These are phyloP conservation scores for Aviceda subcristata DNA, from an alignment of 2,113 vertebrate species.

Conservation along the genomic window DNA sequence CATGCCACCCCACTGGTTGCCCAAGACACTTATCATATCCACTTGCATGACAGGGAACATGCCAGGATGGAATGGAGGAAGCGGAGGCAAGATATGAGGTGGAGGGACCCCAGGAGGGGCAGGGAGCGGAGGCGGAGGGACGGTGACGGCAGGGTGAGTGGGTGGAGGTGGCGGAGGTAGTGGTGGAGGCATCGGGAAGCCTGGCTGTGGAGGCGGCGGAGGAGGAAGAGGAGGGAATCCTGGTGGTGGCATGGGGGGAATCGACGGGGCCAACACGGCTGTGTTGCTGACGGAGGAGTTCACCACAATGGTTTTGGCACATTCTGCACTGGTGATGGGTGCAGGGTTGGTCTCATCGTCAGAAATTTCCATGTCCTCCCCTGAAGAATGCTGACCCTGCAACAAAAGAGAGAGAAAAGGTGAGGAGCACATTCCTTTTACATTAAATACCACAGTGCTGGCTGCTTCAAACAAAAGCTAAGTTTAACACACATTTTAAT, in stretches of 20 bases:
- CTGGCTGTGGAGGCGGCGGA: slow-evolving; percentile 64
- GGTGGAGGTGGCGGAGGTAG: slow-evolving; percentile 75
- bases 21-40: slow-evolving; percentile 89
- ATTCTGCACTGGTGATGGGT: slow-evolving; percentile 85
- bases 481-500: slow-evolving; percentile 38
- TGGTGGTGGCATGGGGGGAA: slow-evolving; percentile 79
- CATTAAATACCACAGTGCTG: not conserved
- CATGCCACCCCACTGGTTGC: slow-evolving; percentile 90
- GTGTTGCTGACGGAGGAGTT: slow-evolving; percentile 84
- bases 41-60: slow-evolving; percentile 92
- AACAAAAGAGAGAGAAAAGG: not conserved
- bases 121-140: slow-evolving; percentile 70
- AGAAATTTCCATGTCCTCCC: slow-evolving; percentile 99
- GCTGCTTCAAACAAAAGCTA: slow-evolving; percentile 37
- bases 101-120: slow-evolving; percentile 75
- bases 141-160: slow-evolving; percentile 62
- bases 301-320: slow-evolving; percentile 90
- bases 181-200: slow-evolving; percentile 75
- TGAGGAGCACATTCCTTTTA: not conserved
- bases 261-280: slow-evolving; percentile 75
- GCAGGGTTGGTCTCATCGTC: slow-evolving; percentile 92
- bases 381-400: slow-evolving; percentile 90
- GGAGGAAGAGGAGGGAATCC: slow-evolving; percentile 84
- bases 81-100: slow-evolving; percentile 81
- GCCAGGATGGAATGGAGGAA: slow-evolving; percentile 81